These are phyloP conservation scores for Drosophila repletoides DNA, from an alignment of 1,140 invertebrate species.

Conservation along the genomic window DNA sequence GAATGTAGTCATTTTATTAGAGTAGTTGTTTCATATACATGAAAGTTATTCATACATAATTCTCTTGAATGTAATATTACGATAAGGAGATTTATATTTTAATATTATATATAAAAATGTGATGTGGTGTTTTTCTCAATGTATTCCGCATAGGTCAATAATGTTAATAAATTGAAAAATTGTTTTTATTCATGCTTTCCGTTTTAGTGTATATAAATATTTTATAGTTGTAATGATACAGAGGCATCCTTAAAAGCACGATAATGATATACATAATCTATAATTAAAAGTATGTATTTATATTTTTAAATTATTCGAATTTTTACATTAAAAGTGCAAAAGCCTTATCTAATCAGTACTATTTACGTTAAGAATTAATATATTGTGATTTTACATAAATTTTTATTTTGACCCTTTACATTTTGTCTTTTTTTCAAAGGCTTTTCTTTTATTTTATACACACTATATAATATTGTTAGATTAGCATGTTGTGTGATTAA, in stretches of 20 bases:
- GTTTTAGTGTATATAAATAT: conserved; percentile 1
- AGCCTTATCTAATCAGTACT: conserved; percentile 75
- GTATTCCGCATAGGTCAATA: conserved; percentile 34
- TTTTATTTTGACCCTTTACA: not conserved
- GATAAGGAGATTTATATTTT: conserved; percentile 30
- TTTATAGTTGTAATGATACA: conserved; percentile 6
- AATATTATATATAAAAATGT: conserved; percentile 32
- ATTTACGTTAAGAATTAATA: conserved; percentile 49
- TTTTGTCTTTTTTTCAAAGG: not conserved
- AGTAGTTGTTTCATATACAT: conserved; percentile 45
- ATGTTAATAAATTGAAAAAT: conserved; percentile 12
- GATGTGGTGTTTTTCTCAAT: conserved; percentile 17
- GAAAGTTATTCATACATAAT: conserved; percentile 29
- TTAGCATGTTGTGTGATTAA: not conserved
- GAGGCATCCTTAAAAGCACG: conserved; percentile 24
- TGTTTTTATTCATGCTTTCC: conserved; percentile 1
- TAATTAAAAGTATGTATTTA: conserved; percentile 1
- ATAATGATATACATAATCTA: conserved; percentile 1
- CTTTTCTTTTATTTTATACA: not conserved
- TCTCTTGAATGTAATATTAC: conserved; percentile 21
- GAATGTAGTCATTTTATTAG: conserved; percentile 39
- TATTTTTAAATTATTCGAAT: conserved; percentile 34
- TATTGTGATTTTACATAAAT: conserved; percentile 10
- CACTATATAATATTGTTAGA: not conserved
- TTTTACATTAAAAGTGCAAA: conserved; percentile 62